Evolutionary conservation across 1,140 invertebrate species (phyloP).

Genomic region (Hylaeus anthracinus): DNA sequence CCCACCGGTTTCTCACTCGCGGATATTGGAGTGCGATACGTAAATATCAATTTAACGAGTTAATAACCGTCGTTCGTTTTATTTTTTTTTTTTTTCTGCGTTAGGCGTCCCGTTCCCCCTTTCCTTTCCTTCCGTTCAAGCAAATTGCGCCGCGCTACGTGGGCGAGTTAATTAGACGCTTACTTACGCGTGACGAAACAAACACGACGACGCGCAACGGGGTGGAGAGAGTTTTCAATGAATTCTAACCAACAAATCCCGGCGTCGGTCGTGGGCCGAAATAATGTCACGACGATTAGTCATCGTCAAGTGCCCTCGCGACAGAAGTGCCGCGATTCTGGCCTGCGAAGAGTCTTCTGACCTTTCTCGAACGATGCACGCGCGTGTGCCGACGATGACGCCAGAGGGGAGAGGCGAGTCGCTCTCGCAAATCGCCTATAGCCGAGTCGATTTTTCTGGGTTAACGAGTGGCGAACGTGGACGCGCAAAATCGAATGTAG

Average conservation of each 20-base stretch:
- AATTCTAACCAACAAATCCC: slow-evolving; percentile 13
- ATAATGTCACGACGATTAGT: slow-evolving; percentile 30
- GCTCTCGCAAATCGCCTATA: background rate
- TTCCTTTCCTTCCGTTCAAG: background rate
- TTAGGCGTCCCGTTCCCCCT: background rate
- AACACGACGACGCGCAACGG: background rate
- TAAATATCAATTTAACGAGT: background rate
- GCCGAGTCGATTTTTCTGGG: background rate
- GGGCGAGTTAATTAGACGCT: slow-evolving; percentile 35
- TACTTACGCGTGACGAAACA: slow-evolving; percentile 37
- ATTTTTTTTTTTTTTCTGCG: background rate
- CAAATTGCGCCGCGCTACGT: slow-evolving; percentile 1
- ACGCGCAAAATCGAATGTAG: slow-evolving; percentile 1
- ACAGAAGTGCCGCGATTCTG: background rate
- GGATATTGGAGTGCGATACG: background rate
- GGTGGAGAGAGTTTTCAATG: background rate
- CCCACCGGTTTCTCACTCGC: background rate
- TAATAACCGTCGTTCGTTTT: background rate
- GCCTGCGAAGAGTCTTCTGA: background rate
- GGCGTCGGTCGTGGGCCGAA: background rate
- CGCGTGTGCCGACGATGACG: background rate
- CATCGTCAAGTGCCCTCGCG: background rate
- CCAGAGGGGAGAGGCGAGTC: background rate
- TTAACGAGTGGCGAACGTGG: background rate
- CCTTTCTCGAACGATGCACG: background rate